Base-by-base conservation (phyloP, 2,113 vertebrate species). In the Nesoenas mayeri region DNA sequence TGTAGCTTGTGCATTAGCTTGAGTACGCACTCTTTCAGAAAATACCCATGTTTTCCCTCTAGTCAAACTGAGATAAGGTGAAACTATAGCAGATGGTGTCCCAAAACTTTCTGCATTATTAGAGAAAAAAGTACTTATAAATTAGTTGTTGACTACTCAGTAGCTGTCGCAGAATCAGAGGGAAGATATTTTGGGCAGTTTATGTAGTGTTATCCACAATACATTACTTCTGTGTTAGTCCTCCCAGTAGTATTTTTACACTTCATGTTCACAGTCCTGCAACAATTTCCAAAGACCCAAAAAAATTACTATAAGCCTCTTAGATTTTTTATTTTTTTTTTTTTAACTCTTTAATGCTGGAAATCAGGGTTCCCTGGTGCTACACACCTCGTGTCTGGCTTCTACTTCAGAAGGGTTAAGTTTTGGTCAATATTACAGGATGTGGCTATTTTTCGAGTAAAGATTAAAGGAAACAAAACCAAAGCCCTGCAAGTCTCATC, bases 211-310 rank as follows among this genome's bases (percentile, higher is more conserved):
- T 89, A 73, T 51, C 91, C 70, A 31, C 19, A 96, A 53, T 85
- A 95, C 74, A 69, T 85, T 57, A 85, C 77, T 85, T 62, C n/a
- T 32, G 42, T 80, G 29, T 17, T 44, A 26, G 50, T 87, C 88
- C 44, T 97, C 90, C 79, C 29, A 26, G 40, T 53, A 73, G 66
- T 60, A 65, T 81, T 91, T 47, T 79, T 75, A 82, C 6, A 5
- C 7, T 88, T 81, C 9, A 4, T 69, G 47, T 91, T 91, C 62
- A 60, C 32, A 90, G 78, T 94, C 79, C 88, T 89, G 36, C n/a
- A 89, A 82, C 38, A 84, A 34, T 96, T 96, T 96, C 95, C 88
- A 96, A 95, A 97, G 74, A 95, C 70, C 19, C 69, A 48, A 57
- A 69, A 69, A 86, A 65, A 78, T 73, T 67, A 67, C 79, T 93